phyloP scores from a whole-genome alignment of 2,888 invertebrate genomes.

The Drosophila tanythrix region DNA sequence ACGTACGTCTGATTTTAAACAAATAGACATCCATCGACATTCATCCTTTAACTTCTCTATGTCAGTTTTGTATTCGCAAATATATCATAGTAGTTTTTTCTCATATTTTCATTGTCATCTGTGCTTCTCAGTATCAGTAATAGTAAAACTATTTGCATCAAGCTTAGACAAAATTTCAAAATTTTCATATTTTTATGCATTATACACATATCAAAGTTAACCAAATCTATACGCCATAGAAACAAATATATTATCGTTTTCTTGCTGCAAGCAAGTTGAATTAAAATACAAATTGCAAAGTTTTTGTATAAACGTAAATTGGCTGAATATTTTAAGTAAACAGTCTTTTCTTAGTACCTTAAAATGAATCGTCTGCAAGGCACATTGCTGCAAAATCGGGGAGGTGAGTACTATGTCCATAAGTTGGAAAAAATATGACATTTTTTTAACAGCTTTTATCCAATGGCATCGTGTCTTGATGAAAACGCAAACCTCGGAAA shows the following conservation, averaged over 20 bases:
- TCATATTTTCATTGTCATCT: neutral
- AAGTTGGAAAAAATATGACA: neutral
- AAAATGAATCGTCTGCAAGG: neutral
- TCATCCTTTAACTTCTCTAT: neutral
- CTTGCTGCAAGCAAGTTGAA: neutral
- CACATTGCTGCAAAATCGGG: neutral
- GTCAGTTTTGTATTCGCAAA: neutral
- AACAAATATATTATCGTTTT: neutral
- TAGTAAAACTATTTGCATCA: neutral
- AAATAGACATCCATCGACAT: neutral
- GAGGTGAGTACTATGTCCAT: neutral
- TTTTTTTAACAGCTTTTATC: neutral
- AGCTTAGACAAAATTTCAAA: neutral
- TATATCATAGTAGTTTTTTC: neutral
- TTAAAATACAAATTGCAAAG: neutral
- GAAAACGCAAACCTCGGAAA: neutral
- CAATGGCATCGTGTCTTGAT: neutral
- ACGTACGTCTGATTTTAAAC: neutral
- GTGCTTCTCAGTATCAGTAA: neutral
- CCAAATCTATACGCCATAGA: neutral
- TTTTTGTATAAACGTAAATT: neutral
- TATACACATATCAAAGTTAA: neutral
- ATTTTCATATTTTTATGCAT: neutral
- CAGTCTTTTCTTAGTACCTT: neutral
- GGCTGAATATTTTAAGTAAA: neutral